Base-by-base conservation (phyloP, 2,797 vertebrate genomes). In the Muscicapa comitata region DNA sequence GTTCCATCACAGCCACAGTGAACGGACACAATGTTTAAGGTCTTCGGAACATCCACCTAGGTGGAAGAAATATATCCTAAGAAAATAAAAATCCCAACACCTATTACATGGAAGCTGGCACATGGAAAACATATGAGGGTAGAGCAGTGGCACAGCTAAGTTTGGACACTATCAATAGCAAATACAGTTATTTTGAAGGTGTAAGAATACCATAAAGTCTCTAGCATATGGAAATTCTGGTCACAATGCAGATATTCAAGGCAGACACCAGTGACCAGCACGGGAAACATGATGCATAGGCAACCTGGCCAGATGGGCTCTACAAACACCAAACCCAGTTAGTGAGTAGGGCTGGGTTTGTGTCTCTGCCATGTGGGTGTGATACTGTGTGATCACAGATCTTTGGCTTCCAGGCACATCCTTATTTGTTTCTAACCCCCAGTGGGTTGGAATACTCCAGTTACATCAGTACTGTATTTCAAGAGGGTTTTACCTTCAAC, bases 1-100 rank as follows among this genome's bases (percentile, higher is more conserved):
- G 99, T 99, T 40, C 99, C 99, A 92, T 99, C 99, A 37, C 98
- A 98, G 93, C 99, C 98, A 94, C 99, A 99, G 17, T 98, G 98
- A 87, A 99, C 99, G 0, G 98, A 98, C 42, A 98, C 98, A 87
- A 99, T 99, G 93, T 96, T 97, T 77, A 99, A 99, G 5, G 99
- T 98, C 96, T 99, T 99, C 2, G 99, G 99, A 95, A 99, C 97
- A 92, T 99, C 98, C 95, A 99, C 99, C 99, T 99, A 61, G 3
- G 74, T 61, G 48, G 45, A 92, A 95, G 45, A 95, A 95, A 84
- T 19, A 76, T 23, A 91, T 35, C 31, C 33, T 50, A 78, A 79
- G 76, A 94, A 85, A 86, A 74, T 53, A 38, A 88, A 83, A 94
- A 93, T 78, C n/a, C 51, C 40, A 68, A 58, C 16, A 74, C 23